Base-by-base conservation (phyloP, 2,888 invertebrate genomes). In the Thereva nobilitata region DNA sequence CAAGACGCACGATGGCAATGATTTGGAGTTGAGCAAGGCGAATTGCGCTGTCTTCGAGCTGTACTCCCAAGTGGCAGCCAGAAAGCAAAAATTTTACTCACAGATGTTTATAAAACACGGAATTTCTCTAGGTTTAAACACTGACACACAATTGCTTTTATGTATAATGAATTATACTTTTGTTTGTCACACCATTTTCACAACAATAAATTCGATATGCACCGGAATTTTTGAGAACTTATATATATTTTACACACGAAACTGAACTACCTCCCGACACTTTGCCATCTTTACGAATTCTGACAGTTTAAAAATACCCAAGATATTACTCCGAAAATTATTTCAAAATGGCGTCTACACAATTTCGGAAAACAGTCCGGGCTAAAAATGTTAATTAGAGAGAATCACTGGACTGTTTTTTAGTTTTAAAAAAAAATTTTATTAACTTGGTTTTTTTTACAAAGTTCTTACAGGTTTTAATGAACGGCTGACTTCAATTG, bases 101-200 rank as follows among this genome's bases (percentile, higher is more conserved):
- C 68, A 68, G 68, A 68, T 68, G 68, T 68, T 68, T 68, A 35
- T 59, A 47, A 45, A 59, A 66, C 65, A 65, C 52, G 50, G 2
- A 68, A 61, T 68, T 66, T 49, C 49, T 35, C 49, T 65, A 47
- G 34, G 44, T 45, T 61, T 50, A 41, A 53, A 45, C 55, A 66
- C 65, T 55, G 66, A 68, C 65, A 66, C 68, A 68, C 68, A 56
- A 37, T 61, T 54, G 41, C 61, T 61, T 64, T 57, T 59, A 9
- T 52, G 50, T 41, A 55, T 49, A 61, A 23, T 55, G n/a, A 50
- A 42, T 57, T 59, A 64, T 12, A 53, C 52, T 50, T 47, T 41
- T 53, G 54, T 65, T 65, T 68, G 66, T 68, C 68, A 68, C 68
- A 68, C 66, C 55, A 66, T 68, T 68, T 37, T 66, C 65, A 61